Conservation (phyloP, 2,797 vertebrate species). For the Intellagama lesueurii region DNA sequence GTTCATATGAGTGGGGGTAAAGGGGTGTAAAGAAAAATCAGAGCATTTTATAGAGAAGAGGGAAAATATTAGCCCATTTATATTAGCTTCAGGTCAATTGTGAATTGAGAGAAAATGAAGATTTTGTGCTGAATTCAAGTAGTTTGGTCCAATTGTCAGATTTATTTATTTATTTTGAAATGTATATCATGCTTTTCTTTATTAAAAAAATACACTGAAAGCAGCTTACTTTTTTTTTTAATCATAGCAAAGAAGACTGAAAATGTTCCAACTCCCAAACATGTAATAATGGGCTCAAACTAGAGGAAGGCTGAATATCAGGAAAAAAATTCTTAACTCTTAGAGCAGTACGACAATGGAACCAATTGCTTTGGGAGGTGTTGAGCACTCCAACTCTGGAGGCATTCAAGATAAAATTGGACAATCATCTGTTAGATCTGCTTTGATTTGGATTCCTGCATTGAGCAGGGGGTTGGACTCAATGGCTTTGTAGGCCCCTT, state of each 20-base stretch:
- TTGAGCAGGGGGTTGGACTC: too few relatives aligned
- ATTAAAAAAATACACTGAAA: not conserved
- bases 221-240: not conserved
- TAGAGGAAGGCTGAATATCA: too few relatives aligned
- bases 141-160: not conserved
- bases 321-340: too few relatives aligned
- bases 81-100: not conserved
- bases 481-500: too few relatives aligned
- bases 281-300: too few relatives aligned
- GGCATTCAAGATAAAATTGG: too few relatives aligned
- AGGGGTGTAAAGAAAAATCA: slow-evolving; percentile 11
- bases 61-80: not conserved
- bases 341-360: too few relatives aligned
- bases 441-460: too few relatives aligned
- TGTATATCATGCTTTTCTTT: not conserved
- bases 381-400: too few relatives aligned
- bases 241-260: not conserved
- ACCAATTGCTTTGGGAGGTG: too few relatives aligned
- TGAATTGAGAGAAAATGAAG: not conserved
- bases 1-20: slow-evolving; percentile 8
- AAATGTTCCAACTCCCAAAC: too few relatives aligned
- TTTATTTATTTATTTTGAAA: not conserved
- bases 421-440: too few relatives aligned
- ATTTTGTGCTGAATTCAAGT: not conserved
- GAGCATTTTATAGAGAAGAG: not conserved